A percentile compares a stretch with the other conserved stretches of the same genome.
These are phyloP conservation scores for Catagonus wagneri DNA, from an alignment of 2,113 vertebrate species.

Conservation along the genomic window DNA sequence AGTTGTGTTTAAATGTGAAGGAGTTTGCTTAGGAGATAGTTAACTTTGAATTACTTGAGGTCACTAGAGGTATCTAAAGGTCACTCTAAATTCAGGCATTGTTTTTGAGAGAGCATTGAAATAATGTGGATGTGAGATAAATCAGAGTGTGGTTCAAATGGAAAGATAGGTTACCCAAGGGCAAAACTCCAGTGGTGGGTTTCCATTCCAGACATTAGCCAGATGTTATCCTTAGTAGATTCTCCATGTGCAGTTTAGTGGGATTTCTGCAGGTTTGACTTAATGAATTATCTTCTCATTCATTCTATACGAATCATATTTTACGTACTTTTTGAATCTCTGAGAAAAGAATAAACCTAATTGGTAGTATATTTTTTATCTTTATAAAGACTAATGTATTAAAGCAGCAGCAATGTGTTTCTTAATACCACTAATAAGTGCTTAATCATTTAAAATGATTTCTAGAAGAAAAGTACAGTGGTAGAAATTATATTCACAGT, in stretches of 20 bases:
- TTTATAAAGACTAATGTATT: background rate
- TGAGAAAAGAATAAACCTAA: slow-evolving; percentile 1
- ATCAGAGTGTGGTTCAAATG: background rate
- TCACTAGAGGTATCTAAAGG: background rate
- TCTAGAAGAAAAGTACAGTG: background rate
- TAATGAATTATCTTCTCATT: slow-evolving; percentile 13
- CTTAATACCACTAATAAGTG: slow-evolving; percentile 1
- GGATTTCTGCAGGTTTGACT: background rate
- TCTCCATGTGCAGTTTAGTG: background rate
- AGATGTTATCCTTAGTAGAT: background rate
- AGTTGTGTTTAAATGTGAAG: background rate
- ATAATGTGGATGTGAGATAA: background rate
- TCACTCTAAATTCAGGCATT: background rate
- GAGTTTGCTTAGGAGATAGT: background rate
- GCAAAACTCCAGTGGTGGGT: background rate
- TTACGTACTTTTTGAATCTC: background rate
- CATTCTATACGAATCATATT: background rate
- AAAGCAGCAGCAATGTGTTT: background rate
- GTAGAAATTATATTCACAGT: background rate
- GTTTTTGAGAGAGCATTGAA: background rate
- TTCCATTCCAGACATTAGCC: background rate
- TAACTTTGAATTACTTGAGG: background rate
- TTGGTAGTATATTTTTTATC: background rate
- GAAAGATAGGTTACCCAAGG: background rate
- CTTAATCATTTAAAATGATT: background rate